These are phyloP conservation scores for Oreocharis arfaki DNA, from an alignment of 2,113 vertebrate species.

Conservation along the genomic window DNA sequence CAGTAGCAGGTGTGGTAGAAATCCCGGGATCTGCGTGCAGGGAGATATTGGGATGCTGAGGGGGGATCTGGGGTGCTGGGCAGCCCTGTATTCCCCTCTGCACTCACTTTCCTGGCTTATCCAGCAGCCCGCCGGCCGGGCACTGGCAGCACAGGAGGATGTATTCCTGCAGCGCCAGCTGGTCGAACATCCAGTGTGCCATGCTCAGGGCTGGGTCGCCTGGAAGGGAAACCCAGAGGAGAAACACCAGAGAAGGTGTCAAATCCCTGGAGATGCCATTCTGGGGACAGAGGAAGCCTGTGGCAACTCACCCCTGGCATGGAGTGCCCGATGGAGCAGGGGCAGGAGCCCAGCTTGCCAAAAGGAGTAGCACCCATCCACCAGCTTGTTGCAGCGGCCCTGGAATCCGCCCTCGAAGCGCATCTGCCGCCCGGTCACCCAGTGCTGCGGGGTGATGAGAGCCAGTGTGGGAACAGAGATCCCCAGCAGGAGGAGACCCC, in stretches of 20 bases:
- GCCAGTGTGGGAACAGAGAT: not conserved
- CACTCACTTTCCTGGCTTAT: conserved; percentile 98
- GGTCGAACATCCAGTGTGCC: conserved; percentile 93
- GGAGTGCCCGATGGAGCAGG: conserved; percentile 88
- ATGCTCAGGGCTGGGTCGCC: conserved; percentile 85
- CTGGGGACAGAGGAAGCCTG: not conserved
- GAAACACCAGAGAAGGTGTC: not conserved
- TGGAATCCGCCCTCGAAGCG: conserved; percentile 95
- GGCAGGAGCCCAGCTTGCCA: conserved; percentile 96
- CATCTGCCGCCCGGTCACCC: conserved; percentile 95
- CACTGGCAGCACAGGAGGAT: conserved; percentile 97
- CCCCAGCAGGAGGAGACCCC: rapidly evolving
- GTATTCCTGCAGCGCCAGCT: conserved; percentile 94
- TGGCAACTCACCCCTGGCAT: conserved; percentile 79
- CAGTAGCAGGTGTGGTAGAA: conserved; percentile 99
- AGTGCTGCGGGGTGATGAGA: conserved; percentile 70
- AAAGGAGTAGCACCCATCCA: conserved; percentile 98
- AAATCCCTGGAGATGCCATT: not conserved
- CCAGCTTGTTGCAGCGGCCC: conserved; percentile 96
- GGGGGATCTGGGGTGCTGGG: rapidly evolving
- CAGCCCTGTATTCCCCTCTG: not conserved
- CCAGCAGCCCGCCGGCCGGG: conserved; percentile 87
- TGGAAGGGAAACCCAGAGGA: conserved; percentile 37
- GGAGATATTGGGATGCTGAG: not conserved
- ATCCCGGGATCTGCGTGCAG: conserved; percentile 83